Evolutionary conservation across 2,888 invertebrate species (phyloP).

Genomic region (Sinopyrophorus schimmeli): DNA sequence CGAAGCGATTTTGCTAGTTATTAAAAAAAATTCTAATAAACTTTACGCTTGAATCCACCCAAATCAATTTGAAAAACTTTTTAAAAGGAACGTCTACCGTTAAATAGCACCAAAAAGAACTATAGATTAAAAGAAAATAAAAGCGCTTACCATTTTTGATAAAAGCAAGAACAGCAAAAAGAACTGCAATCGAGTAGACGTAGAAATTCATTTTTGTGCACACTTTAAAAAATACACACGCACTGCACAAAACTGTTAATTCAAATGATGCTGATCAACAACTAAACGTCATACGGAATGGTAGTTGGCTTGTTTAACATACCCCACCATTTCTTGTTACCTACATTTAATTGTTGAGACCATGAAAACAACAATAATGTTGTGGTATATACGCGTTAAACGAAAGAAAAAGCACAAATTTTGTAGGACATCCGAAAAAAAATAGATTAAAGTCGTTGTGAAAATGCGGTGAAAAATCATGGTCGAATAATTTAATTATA

Average conservation of each 20-base stretch:
- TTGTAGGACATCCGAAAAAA: too few relatives aligned
- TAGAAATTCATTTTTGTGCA: conserved; percentile 14
- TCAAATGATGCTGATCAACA: conserved; percentile 9
- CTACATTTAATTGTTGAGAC: conserved; percentile 25
- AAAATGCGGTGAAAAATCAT: conserved; percentile 6
- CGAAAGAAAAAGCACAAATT: not conserved
- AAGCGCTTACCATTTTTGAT: conserved; percentile 23
- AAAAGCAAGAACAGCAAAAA: conserved; percentile 10
- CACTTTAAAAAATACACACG: conserved; percentile 1
- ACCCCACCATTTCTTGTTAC: conserved; percentile 20
- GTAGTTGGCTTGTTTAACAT: conserved; percentile 13
- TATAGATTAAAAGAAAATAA: too few relatives aligned
- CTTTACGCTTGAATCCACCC: too few relatives aligned
- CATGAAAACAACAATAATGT: conserved; percentile 15
- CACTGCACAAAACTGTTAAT: conserved; percentile 5
- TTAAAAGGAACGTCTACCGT: too few relatives aligned
- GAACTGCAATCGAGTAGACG: conserved; percentile 5
- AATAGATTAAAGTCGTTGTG: conserved; percentile 3
- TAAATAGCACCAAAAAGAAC: too few relatives aligned
- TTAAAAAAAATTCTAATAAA: too few relatives aligned
- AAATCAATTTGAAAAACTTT: too few relatives aligned
- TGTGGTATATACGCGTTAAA: conserved; percentile 15
- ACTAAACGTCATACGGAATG: conserved; percentile 17
- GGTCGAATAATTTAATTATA: too few relatives aligned
- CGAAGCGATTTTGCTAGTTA: too few relatives aligned